phyloP scores from a whole-genome alignment of 2,888 invertebrate species.

The Coelopa pilipes region DNA sequence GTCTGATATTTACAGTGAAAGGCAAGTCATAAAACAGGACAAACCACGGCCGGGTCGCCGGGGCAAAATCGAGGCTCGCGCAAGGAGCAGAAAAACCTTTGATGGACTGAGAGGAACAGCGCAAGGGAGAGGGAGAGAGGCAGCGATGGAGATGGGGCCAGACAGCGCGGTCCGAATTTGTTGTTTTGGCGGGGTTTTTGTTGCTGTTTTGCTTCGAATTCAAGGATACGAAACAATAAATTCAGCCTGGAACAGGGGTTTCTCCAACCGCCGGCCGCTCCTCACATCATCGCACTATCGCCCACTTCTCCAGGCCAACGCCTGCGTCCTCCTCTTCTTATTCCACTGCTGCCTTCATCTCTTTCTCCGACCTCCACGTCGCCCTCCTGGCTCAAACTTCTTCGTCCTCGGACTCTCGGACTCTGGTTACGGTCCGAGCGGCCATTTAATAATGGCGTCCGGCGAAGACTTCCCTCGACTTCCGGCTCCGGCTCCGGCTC shows the following conservation, averaged over 20 bases:
- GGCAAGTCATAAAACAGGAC: background rate
- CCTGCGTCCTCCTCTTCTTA: too few species aligned
- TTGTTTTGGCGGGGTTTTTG: too few species aligned
- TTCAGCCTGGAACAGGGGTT: background rate
- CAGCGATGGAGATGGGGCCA: too few species aligned
- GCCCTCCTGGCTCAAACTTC: background rate
- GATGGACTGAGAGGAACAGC: background rate
- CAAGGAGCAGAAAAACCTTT: background rate
- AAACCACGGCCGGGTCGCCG: background rate
- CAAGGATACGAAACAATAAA: slow-evolving; percentile 26
- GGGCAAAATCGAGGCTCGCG: too few species aligned
- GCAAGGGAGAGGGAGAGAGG: too few species aligned
- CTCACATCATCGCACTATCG: too few species aligned
- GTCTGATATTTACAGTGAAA: background rate
- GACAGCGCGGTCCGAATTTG: too few species aligned
- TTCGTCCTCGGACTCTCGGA: background rate
- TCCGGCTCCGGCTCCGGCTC: background rate
- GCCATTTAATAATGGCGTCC: slow-evolving; percentile 31
- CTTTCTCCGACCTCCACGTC: background rate
- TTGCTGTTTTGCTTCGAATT: slow-evolving; percentile 15
- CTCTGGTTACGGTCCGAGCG: too few species aligned
- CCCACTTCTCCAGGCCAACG: too few species aligned
- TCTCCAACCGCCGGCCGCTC: background rate
- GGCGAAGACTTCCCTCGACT: slow-evolving; percentile 17
- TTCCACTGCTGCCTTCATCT: background rate